phyloP scores from a whole-genome alignment of 2,888 invertebrate genomes.

The Hylaea fasciaria region DNA sequence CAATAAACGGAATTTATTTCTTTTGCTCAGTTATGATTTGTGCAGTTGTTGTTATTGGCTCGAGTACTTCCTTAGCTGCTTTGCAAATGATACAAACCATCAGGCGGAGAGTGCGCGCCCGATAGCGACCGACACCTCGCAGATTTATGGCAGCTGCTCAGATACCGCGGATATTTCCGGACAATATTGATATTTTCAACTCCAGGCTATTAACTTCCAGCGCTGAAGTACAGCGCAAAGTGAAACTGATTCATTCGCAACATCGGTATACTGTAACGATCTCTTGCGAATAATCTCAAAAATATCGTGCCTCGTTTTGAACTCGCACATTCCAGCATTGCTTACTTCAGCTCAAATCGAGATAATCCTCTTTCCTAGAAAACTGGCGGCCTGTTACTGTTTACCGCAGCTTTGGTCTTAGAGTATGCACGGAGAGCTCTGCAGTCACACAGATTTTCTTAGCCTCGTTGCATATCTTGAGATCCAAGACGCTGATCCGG shows the following conservation, averaged over 20 bases:
- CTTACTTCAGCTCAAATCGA: slow-evolving; percentile 26
- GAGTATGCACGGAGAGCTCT: slow-evolving; percentile 49
- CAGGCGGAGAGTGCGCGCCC: slow-evolving; percentile 73
- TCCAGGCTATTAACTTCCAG: slow-evolving; percentile 74
- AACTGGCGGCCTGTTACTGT: slow-evolving; percentile 48
- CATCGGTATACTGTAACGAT: slow-evolving; percentile 35
- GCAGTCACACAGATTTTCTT: slow-evolving; percentile 60
- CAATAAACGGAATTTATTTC: background rate
- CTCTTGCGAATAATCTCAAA: slow-evolving; percentile 30
- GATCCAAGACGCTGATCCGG: slow-evolving; percentile 50
- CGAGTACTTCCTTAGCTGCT: slow-evolving; percentile 77
- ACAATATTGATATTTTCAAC: slow-evolving; percentile 77
- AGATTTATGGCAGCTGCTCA: slow-evolving; percentile 72
- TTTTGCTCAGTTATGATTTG: slow-evolving; percentile 12
- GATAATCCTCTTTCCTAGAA: slow-evolving; percentile 34
- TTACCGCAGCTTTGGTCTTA: slow-evolving; percentile 49
- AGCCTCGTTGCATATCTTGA: slow-evolving; percentile 61
- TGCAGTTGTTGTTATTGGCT: slow-evolving; percentile 28
- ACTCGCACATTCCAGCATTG: slow-evolving; percentile 23
- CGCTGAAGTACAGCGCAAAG: slow-evolving; percentile 73
- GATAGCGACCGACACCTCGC: slow-evolving; percentile 80
- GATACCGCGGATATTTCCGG: slow-evolving; percentile 76
- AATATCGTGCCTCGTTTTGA: slow-evolving; percentile 28
- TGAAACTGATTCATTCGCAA: slow-evolving; percentile 61
- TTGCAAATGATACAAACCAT: slow-evolving; percentile 83